Conservation (phyloP, 2,113 vertebrate species). For the Edolisoma coerulescens region DNA sequence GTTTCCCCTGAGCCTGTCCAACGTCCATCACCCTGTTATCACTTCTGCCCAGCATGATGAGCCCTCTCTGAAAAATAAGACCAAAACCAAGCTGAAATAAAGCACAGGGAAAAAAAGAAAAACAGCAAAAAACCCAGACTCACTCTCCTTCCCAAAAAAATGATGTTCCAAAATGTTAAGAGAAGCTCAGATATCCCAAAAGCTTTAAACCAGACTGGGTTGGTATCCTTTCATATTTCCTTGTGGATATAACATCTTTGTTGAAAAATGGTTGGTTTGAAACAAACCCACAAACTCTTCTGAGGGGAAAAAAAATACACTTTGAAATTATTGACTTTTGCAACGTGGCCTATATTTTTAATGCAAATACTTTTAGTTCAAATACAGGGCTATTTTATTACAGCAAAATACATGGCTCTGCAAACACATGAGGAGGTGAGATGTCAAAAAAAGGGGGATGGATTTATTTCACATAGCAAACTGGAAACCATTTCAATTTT, state of each 20-base stretch:
- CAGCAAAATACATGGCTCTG: neutral
- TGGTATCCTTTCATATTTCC: neutral
- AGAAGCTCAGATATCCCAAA: neutral
- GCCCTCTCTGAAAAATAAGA: neutral
- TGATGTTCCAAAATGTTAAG: neutral
- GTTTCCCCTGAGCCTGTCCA: neutral
- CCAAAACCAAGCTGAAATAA: neutral
- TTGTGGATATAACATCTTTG: neutral
- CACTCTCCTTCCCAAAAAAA: neutral
- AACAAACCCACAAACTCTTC: neutral
- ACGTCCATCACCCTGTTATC: neutral
- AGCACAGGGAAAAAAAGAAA: neutral
- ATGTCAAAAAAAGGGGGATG: neutral
- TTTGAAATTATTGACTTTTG: conserved; percentile 1
- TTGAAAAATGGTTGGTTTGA: neutral
- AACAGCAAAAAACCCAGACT: neutral
- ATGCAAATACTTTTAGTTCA: conserved; percentile 8
- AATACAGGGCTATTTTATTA: neutral
- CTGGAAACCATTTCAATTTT: neutral
- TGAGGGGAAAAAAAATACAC: neutral
- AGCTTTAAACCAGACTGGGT: neutral
- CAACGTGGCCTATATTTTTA: neutral
- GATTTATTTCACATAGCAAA: neutral
- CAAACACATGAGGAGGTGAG: neutral
- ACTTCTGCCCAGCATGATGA: neutral